A percentile compares a stretch with the other conserved stretches of the same genome.
phyloP scores from a whole-genome alignment of 2,888 invertebrate genomes.

The Eupithecia insigniata region DNA sequence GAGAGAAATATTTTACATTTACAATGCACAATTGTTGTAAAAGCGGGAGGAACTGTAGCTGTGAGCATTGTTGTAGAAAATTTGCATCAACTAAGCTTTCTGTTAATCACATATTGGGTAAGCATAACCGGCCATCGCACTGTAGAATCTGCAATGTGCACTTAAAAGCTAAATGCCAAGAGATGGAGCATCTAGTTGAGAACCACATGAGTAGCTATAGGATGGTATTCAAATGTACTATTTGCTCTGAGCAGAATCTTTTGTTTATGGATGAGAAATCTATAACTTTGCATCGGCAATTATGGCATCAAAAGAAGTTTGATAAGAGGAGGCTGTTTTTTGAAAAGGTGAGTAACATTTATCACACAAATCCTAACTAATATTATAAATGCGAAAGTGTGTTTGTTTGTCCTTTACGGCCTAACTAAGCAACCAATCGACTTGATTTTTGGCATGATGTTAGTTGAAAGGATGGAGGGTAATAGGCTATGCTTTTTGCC shows the following conservation, averaged over 20 bases:
- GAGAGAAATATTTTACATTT: slow-evolving; percentile 6
- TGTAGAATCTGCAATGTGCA: slow-evolving; percentile 51
- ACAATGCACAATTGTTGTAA: slow-evolving; percentile 47
- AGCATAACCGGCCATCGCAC: neutral
- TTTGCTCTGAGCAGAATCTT: slow-evolving; percentile 42
- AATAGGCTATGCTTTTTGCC: too few relatives aligned
- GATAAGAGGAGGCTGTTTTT: slow-evolving; percentile 31
- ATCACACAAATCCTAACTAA: too few relatives aligned
- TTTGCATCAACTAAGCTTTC: slow-evolving; percentile 41
- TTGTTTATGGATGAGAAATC: slow-evolving; percentile 39
- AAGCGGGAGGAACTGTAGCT: slow-evolving; percentile 17
- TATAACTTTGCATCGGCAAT: slow-evolving; percentile 26
- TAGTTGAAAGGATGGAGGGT: too few relatives aligned
- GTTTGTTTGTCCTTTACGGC: too few relatives aligned
- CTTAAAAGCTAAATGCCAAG: slow-evolving; percentile 48
- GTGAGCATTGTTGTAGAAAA: slow-evolving; percentile 48
- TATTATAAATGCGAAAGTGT: too few relatives aligned
- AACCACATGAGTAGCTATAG: slow-evolving; percentile 51
- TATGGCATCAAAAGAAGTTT: slow-evolving; percentile 37
- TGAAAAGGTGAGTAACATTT: slow-evolving; percentile 32
- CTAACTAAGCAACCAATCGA: too few relatives aligned
- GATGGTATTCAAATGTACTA: slow-evolving; percentile 50
- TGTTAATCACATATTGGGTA: slow-evolving; percentile 39
- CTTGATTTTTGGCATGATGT: too few relatives aligned
- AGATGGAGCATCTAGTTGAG: slow-evolving; percentile 53